phyloP scores from a whole-genome alignment of 2,888 invertebrate genomes.

The Caenorhabditis angaria region DNA sequence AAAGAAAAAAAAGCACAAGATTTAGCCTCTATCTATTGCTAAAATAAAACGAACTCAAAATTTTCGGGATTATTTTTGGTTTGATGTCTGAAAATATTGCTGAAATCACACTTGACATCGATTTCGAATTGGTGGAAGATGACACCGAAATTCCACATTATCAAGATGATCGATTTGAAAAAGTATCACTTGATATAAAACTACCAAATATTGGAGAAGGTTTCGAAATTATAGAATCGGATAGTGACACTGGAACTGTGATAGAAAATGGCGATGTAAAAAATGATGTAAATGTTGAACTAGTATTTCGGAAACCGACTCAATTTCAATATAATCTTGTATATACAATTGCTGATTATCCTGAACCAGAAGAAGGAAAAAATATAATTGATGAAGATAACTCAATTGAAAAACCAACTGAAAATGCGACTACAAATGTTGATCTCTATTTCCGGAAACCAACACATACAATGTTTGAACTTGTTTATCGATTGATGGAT shows the following conservation, averaged over 20 bases:
- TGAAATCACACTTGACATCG: background rate
- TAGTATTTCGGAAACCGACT: slow-evolving; percentile 22
- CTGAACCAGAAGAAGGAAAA: background rate
- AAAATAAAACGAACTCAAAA: slow-evolving; percentile 4
- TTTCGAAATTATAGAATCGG: background rate
- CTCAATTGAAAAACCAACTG: background rate
- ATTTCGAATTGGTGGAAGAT: slow-evolving; percentile 1
- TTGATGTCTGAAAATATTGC: background rate
- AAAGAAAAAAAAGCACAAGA: too few relatives aligned
- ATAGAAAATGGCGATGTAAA: background rate
- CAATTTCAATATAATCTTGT: background rate
- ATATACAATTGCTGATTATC: background rate
- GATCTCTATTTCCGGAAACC: background rate
- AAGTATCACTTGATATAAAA: background rate
- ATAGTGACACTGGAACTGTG: background rate
- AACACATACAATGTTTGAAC: background rate
- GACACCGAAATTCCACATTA: background rate
- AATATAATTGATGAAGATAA: background rate
- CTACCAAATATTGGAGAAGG: background rate
- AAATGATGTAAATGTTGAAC: slow-evolving; percentile 17
- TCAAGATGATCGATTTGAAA: background rate
- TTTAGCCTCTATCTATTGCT: background rate
- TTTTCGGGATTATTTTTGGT: background rate
- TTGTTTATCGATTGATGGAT: background rate
- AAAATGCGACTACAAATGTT: background rate